A percentile compares a stretch with the other conserved stretches of the same genome.
Evolutionary conservation across 2,797 vertebrate genomes (phyloP).

Genomic region (Lacerta viridis): DNA sequence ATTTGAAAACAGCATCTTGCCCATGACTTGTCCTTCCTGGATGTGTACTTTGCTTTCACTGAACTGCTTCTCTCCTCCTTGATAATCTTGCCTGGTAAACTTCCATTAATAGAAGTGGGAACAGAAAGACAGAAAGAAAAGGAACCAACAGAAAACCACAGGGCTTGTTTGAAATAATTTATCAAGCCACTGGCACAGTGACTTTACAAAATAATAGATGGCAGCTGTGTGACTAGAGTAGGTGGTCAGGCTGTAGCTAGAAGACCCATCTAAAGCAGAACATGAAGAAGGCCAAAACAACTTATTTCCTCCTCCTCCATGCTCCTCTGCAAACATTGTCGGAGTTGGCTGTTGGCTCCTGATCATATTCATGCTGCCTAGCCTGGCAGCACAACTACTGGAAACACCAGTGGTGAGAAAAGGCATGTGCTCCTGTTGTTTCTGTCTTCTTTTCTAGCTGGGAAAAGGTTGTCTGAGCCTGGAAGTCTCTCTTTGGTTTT

Average conservation of each 20-base stretch:
- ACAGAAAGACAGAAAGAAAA: slow-evolving; percentile 12
- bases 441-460: background rate
- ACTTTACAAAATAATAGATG: background rate
- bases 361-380: background rate
- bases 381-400: background rate
- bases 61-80: slow-evolving; percentile 14
- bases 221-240: background rate
- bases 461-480: background rate
- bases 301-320: background rate
- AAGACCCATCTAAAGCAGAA: background rate
- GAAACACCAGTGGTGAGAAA: background rate
- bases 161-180: background rate
- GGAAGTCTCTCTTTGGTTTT: too few species aligned
- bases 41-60: slow-evolving; percentile 29
- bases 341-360: background rate
- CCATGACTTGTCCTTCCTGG: slow-evolving; percentile 49
- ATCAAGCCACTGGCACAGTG: background rate
- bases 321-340: background rate
- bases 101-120: slow-evolving; percentile 16
- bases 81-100: slow-evolving; percentile 23
- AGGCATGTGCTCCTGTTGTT: background rate
- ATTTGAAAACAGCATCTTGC: slow-evolving; percentile 47
- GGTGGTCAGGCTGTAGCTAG: background rate
- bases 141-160: slow-evolving; percentile 18
- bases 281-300: background rate